Evolutionary conservation across 1,140 invertebrate species (phyloP), one percentile per base, ranked within the genome.

Genomic region (Aphelinus certus): DNA sequence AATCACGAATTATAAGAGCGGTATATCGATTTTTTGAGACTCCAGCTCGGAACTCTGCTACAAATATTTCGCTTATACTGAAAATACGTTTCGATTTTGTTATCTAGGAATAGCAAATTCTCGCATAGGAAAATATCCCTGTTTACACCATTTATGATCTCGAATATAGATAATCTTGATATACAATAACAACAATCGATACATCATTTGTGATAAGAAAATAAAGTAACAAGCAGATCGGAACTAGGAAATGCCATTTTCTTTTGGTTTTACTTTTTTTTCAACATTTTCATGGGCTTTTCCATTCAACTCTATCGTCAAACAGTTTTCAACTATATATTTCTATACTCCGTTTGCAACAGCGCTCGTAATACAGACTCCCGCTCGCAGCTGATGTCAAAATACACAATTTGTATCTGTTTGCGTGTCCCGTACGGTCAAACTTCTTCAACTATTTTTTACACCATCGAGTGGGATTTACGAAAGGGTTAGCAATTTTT

Each of bases 101-200:
- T 58, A 65, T 66, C 49, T 60, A 66, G 43, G 7, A 66, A 71
- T 75, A 75, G 67, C 67, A 71, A 71, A 65, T 75, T 75, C 62
- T 70, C 61, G 53, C 62, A 75, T 75, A 75, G 73, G 70, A 75
- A 75, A 75, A 75, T 75, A 75, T 71, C 66, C 56, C 51, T 75
- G 46, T 48, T 64, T 63, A 58, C 55, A 49, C 49, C 47, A 46
- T 70, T 62, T 75, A 60, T 26, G 53, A 61, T 71, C 47, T 75
- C 10, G 55, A 66, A 66, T 75, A 75, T 75, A 70, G 55, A 66
- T 71, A 71, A 60, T 66, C 62, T 75, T 62, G 48, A 64, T 71
- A 26, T 26, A 66, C 55, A 70, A 65, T 63, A 58, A 75, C 56
- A 71, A 70, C 56, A 66, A 75, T 75, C 42, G 53, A 65, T 70